These are phyloP conservation scores for Antedon mediterranea DNA, from an alignment of 53 echinoderm and acorn worm species.

Conservation along the genomic window DNA sequence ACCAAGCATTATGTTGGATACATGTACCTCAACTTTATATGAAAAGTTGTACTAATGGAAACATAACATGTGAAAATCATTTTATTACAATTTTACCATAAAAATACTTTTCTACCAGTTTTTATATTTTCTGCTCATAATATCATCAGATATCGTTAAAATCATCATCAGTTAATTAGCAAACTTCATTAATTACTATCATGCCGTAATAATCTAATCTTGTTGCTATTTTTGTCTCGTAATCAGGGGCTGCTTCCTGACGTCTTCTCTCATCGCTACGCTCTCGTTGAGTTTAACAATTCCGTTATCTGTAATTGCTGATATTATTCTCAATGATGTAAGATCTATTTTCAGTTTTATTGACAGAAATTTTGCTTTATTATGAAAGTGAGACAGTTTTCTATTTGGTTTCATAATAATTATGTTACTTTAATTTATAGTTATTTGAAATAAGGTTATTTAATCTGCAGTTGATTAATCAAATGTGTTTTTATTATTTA, in stretches of 20 bases:
- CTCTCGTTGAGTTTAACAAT: constrained; percentile 82
- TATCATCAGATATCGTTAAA: background rate
- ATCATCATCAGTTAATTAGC: background rate
- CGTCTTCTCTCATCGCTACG: constrained; percentile 90
- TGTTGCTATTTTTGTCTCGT: background rate
- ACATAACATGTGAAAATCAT: background rate
- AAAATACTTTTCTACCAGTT: background rate
- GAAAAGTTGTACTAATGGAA: no score
- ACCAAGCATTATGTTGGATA: no score
- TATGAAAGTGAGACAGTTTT: background rate
- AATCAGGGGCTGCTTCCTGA: constrained; percentile 90
- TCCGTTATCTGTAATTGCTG: constrained; percentile 64
- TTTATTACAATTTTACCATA: background rate
- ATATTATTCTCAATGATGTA: constrained; percentile 65
- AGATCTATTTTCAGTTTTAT: constrained; percentile 13
- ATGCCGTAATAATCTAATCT: background rate
- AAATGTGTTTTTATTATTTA: no score
- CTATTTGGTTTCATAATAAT: background rate
- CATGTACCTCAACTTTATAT: no score
- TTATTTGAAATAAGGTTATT: background rate
- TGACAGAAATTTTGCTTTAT: background rate
- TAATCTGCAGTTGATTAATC: no score
- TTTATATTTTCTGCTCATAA: background rate
- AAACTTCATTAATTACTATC: background rate
- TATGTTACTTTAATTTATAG: background rate